Conservation (phyloP, 2,797 vertebrate species). For the Geotria australis region DNA sequence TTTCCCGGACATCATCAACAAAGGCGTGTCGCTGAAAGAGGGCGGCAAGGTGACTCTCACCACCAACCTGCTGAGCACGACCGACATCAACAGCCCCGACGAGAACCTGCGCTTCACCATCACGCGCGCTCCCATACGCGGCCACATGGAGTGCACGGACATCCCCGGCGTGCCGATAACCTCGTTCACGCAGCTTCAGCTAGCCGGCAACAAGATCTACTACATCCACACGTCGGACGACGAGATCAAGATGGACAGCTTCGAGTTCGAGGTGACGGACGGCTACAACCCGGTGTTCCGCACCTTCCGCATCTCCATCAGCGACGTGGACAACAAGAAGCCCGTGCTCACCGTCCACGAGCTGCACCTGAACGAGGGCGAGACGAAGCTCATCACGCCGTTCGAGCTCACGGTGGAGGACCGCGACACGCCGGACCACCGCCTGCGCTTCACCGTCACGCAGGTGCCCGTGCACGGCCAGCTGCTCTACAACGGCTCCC, state of each 20-base stretch:
- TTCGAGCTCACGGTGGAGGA: slow-evolving; percentile 78
- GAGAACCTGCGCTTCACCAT: slow-evolving; percentile 71
- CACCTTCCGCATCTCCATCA: slow-evolving; percentile 70
- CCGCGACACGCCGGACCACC: slow-evolving; percentile 41
- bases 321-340: slow-evolving; percentile 80
- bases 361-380: slow-evolving; percentile 39
- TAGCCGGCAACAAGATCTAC: slow-evolving; percentile 77
- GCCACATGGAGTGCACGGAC: slow-evolving; percentile 72
- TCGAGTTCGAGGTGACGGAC: slow-evolving; percentile 85
- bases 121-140: slow-evolving; percentile 49
- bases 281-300: slow-evolving; percentile 78
- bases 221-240: slow-evolving; percentile 79
- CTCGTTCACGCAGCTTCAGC: slow-evolving; percentile 61
- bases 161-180: slow-evolving; percentile 35
- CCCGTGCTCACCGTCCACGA: slow-evolving; percentile 49
- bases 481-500: slow-evolving; percentile 44
- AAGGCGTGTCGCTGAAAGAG: slow-evolving; percentile 76
- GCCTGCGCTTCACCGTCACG: slow-evolving; percentile 47
- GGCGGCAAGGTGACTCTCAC: slow-evolving; percentile 64
- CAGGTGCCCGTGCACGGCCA: slow-evolving; percentile 53
- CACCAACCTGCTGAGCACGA: slow-evolving; percentile 73
- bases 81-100: slow-evolving; percentile 75
- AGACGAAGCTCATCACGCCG: slow-evolving; percentile 62
- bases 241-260: slow-evolving; percentile 85
- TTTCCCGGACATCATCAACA: slow-evolving; percentile 67